Base-by-base conservation (phyloP, 35 echinoderm and acorn worm genomes). In the Hemicentrotus pulcherrimus region DNA sequence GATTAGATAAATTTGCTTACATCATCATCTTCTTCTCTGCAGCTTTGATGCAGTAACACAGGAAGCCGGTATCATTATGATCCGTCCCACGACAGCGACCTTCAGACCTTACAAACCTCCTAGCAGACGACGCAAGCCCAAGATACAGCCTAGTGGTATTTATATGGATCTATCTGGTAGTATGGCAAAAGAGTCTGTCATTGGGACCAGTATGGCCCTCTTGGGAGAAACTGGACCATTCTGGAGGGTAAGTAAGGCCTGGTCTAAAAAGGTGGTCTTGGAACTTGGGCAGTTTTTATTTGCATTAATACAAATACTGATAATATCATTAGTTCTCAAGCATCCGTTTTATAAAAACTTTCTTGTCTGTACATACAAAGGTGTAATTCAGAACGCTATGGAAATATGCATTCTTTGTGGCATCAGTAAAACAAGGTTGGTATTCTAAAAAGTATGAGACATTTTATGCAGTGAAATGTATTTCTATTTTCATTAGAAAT, bases 21-120 rank as follows among this genome's bases (percentile, higher is more conserved):
- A 11, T 94, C 13, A 92, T 47, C 91, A 32, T 70, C 85, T 32
- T 16, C 28, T 96, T 95, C 14, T n/a, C 3, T 7, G 13, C 59
- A 99, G 98, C 91, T 99, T 99, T 96, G 98, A 99, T 95, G 98
- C 96, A 9, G 98, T 99, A 31, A 35, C 94, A 45, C 95, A 99
- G 89, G 98, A 99, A 70, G 94, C 96, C 45, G 98, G 98, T 32
- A 95, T 99, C 32, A 60, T 31, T n/a, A 96, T 99, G 96, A 95
- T 96, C 45, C 86, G 95, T 12, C 97, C 97, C 7, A 60, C 33
- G 28, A 89, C 89, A 24, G 96, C 91, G 47, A 86, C 95, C 4
- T 61, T 94, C 46, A 94, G 91, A 6, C 91, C 95, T 31, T 94
- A 61, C 9, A 94, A 96, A n/a, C 90, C 89, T 5, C 90, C 94